Conservation (phyloP, 1,140 invertebrate species). For the Andricus grossulariae region DNA sequence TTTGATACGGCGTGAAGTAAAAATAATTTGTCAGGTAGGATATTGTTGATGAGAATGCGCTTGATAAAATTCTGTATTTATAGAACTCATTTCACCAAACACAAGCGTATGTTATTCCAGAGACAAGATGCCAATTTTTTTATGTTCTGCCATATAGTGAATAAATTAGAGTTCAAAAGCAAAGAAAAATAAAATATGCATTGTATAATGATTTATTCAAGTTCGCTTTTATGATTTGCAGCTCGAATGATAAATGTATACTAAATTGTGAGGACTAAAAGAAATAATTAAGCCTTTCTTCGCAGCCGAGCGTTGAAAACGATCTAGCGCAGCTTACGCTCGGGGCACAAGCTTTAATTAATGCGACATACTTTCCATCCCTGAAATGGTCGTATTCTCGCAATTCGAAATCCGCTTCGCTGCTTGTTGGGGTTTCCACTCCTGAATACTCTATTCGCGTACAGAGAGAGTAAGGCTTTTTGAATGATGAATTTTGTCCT, state of each 20-base stretch:
- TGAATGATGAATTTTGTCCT: neutral
- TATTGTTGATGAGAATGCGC: no score
- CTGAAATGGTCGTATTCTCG: constrained; percentile 12
- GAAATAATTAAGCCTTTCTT: constrained; percentile 25
- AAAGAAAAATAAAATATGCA: neutral
- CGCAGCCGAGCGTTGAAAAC: neutral
- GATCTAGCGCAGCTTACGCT: constrained; percentile 18
- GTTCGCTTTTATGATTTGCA: neutral
- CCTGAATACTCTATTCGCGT: neutral
- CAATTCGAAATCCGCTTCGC: constrained; percentile 8
- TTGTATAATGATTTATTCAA: neutral
- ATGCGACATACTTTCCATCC: constrained; percentile 66
- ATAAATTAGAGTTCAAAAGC: no score
- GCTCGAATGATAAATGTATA: neutral
- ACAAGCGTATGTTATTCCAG: no score
- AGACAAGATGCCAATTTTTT: no score
- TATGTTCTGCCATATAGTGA: no score
- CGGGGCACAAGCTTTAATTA: constrained; percentile 63
- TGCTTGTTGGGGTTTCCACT: neutral
- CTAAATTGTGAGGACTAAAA: constrained; percentile 9
- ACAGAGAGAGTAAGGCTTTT: neutral
- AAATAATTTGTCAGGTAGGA: no score
- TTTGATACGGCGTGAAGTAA: no score
- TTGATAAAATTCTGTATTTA: no score
- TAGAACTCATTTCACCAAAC: no score